Base-by-base conservation (phyloP, 2,888 invertebrate genomes). In the Imbricaverruca yamaguchii region DNA sequence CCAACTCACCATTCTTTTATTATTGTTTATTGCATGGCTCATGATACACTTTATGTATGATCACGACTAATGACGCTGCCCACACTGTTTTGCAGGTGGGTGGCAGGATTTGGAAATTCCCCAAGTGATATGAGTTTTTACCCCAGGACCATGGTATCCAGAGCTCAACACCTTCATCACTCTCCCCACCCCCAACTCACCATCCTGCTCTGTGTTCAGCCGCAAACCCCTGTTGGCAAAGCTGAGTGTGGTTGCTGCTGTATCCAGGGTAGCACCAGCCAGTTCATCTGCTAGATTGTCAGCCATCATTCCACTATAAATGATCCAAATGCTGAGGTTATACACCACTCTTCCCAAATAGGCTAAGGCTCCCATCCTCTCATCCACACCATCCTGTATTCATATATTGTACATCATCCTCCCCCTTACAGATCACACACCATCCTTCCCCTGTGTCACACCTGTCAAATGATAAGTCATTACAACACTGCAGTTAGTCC, bases 121-220 rank as follows among this genome's bases (percentile, higher is more conserved):
- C 23, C 57, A 10, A 18, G 7, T 4, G 9, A 2, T 53, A 74
- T 21, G 53, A 8, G 15, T 53, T 10, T 4, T 7, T 15, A 4
- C 74, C 15, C 2, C 4, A 53, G 21, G 4, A 13, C 15, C 39
- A 6, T 53, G 53, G 3, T 74, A 3, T 7, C 12, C 12, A 53
- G 39, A 39, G 3, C 4, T 74, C 15, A 10, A 10, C 53, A 74
- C n/a, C 65, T 23, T 65, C 65, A 65, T 23, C 23, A n/a, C 12
- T 11, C 8, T 65, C 12, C 9, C n/a, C 7, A 53, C 6, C 18
- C 8, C 12, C 9, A 10, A 78, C 87, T 89, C 89, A 95, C 95
- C 96, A 89, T 96, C 93, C 82, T 91, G 90, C 81, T 91, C 93
- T 0, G 91, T 90, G 86, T 95, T 90, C 85, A 96, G 90, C 88